These are phyloP conservation scores for Ectemnius continuus DNA, from an alignment of 2,888 invertebrate species.

Conservation along the genomic window DNA sequence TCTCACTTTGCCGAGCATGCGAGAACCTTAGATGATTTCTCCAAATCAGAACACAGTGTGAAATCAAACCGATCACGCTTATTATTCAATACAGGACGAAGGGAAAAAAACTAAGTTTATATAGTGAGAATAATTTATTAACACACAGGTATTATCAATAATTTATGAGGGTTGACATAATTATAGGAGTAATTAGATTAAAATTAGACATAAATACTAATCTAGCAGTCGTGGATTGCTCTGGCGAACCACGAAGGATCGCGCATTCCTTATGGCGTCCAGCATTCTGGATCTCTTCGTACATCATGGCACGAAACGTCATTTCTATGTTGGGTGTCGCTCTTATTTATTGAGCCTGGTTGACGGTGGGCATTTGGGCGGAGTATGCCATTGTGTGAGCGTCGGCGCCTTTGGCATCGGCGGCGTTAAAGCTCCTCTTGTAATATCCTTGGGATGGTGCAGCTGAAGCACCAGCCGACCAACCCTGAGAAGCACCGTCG, in stretches of 20 bases:
- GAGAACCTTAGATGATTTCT: slow-evolving; percentile 39
- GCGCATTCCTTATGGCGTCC: slow-evolving; percentile 41
- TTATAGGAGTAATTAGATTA: slow-evolving; percentile 33
- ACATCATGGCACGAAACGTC: slow-evolving; percentile 9
- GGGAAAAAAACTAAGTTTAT: slow-evolving; percentile 32
- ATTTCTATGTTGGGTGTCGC: not conserved
- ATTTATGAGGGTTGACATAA: slow-evolving; percentile 52
- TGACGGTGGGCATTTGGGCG: slow-evolving; percentile 80
- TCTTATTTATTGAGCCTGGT: slow-evolving; percentile 39
- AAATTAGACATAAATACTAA: slow-evolving; percentile 66
- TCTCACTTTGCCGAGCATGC: not conserved
- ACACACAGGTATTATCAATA: slow-evolving; percentile 55
- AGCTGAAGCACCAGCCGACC: slow-evolving; percentile 67
- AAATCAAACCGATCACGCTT: not conserved
- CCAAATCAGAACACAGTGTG: slow-evolving; percentile 43
- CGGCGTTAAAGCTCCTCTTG: slow-evolving; percentile 77
- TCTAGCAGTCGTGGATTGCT: slow-evolving; percentile 65
- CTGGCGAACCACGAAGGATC: slow-evolving; percentile 12
- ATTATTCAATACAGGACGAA: slow-evolving; percentile 18
- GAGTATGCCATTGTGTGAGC: slow-evolving; percentile 87
- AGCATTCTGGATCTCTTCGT: slow-evolving; percentile 12
- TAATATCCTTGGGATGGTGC: slow-evolving; percentile 71
- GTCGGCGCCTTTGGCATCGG: slow-evolving; percentile 79
- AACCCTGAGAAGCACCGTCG: slow-evolving; percentile 64
- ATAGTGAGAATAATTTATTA: slow-evolving; percentile 59